Base-by-base conservation (phyloP, 2,888 invertebrate species). In the Neoitamus cyanurus region DNA sequence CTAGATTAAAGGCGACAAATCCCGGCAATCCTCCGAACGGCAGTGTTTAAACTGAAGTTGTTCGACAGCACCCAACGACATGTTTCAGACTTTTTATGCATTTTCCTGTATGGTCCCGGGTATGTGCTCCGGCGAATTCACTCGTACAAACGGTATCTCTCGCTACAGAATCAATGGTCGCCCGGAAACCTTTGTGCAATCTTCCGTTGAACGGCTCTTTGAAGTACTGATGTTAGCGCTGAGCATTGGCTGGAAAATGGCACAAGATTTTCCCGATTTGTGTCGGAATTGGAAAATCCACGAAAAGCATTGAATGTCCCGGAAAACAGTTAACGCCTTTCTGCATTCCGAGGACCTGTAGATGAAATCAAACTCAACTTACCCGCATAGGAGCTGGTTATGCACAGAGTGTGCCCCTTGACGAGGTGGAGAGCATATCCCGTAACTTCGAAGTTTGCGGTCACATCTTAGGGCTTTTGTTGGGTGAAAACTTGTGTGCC, bases 21-120 rank as follows among this genome's bases (percentile, higher is more conserved):
- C 37, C 42, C 28, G 25, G 6, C 1, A 46, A 75, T 75, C 75
- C 42, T 15, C 25, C 75, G 42, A 25, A 42, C 28, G 25, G 25
- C 28, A 20, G 20, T 75, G 42, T 37, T 75, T 75, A 75, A 75
- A 75, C 42, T 42, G 42, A 37, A 42, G 36, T 34, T n/a, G 75
- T 42, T 42, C 25, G 42, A 42, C 9, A 25, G 58, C 7, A 25
- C 15, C 15, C 7, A 48, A 48, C 58, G 58, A 58, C 11, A 58
- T 20, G 15, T 58, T 11, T 20, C 25, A 20, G n/a, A 42, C 9
- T 58, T 58, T 58, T 58, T 25, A 20, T 58, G 58, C 58, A 20
- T 25, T 58, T 42, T 9, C 58, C 15, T 7, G 25, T 58, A 20
- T 48, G 48, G 25, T 20, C 3, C 2, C 15, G 58, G 6, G 9